Evolutionary conservation across 2,797 vertebrate genomes (phyloP), one percentile per base, ranked within the genome.

Genomic region (Falco cherrug): DNA sequence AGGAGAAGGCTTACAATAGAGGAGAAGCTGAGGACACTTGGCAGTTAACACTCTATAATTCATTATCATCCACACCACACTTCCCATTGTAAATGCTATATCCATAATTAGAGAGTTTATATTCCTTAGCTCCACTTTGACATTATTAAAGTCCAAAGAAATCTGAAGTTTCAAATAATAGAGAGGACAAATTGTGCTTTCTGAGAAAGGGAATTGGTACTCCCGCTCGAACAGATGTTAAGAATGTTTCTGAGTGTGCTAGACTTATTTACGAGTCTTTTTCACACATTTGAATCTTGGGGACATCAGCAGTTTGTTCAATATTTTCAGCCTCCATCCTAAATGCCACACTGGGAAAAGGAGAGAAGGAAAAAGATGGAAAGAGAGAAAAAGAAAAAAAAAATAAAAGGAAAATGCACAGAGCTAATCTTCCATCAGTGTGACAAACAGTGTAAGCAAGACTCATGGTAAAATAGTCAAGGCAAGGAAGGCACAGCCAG

Each of bases 191-290:
- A 85, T 29, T 91, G 94, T 95, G 95, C 95, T 97, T 95, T 91
- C 80, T n/a, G 90, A 95, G 95, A 92, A 93, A 94, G 85, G 73
- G 85, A 96, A 95, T 57, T 83, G 71, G 86, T 95, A 83, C 89
- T 94, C 89, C 79, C 86, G 86, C 92, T 79, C 73, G 95, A 97
- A 90, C 89, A 96, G 95, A 92, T 93, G 96, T 95, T 95, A 96
- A 84, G 94, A 95, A 95, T 95, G 93, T 96, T 97, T 89, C 69
- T 53, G 82, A 95, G 96, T 86, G 91, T 95, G 97, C 96, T 93
- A 97, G 96, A 97, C 96, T 97, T 96, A 93, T 97, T 97, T 96
- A 91, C 74, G 35, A 94, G 90, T 97, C 95, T 97, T 84, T 95
- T 96, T 97, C 97, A 95, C 96, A 96, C 96, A 84, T 97, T 75